Conservation (phyloP, 2,888 invertebrate genomes). For the Cerastoderma edule region DNA sequence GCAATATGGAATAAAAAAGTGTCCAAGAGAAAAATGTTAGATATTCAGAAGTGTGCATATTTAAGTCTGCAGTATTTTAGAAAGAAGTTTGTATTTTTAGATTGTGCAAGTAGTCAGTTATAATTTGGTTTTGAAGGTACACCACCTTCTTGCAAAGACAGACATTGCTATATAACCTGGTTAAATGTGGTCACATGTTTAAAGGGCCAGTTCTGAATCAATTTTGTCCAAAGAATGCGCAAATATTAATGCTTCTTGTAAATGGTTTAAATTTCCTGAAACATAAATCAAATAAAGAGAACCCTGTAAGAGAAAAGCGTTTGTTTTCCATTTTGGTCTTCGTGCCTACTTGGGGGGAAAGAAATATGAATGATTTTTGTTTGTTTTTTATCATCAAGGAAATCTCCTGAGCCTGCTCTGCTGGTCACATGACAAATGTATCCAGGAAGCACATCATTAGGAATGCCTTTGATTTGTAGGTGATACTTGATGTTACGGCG, state of each 20-base stretch:
- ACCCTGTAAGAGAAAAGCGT: neutral
- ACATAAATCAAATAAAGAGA: neutral
- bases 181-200: neutral
- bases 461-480: constrained; percentile 48
- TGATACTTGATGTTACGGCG: constrained; percentile 40
- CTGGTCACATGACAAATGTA: constrained; percentile 56
- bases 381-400: constrained; percentile 33
- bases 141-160: no score
- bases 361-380: neutral
- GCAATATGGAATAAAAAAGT: no score
- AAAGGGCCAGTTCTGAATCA: constrained; percentile 34
- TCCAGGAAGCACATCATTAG: constrained; percentile 59
- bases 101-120: no score
- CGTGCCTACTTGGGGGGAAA: neutral
- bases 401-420: constrained; percentile 46
- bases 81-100: no score
- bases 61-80: no score
- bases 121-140: no score
- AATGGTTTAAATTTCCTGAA: neutral
- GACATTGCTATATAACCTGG: no score
- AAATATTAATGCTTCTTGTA: neutral
- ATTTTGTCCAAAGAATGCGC: constrained; percentile 45
- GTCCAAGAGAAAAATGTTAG: no score
- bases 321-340: neutral
- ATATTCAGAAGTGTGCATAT: no score